These are phyloP conservation scores for Stictonetta naevosa DNA, from an alignment of 2,113 vertebrate genomes.

Conservation along the genomic window DNA sequence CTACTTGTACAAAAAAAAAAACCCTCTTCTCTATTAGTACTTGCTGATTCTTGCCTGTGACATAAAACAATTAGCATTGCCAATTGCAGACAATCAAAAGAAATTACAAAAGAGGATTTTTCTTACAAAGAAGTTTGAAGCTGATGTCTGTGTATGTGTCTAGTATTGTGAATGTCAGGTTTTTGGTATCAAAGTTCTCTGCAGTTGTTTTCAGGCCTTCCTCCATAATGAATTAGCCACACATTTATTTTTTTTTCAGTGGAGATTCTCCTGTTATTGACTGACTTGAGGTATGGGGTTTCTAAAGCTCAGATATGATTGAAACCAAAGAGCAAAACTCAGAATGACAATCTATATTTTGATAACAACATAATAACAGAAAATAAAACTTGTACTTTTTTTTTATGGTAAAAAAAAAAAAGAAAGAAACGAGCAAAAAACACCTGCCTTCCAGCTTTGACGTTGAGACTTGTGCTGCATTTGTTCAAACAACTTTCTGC, in stretches of 20 bases:
- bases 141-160: background rate
- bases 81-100: background rate
- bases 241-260: background rate
- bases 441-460: background rate
- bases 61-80: background rate
- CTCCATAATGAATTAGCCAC: background rate
- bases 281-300: background rate
- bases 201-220: background rate
- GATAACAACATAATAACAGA: background rate
- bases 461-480: background rate
- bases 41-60: background rate
- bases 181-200: background rate
- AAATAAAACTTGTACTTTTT: background rate
- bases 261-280: background rate
- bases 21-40: background rate
- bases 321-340: background rate
- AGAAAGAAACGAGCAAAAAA: background rate
- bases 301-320: background rate
- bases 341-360: background rate
- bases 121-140: background rate
- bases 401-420: background rate
- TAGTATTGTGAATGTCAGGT: background rate
- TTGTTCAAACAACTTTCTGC: background rate
- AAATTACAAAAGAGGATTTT: background rate
- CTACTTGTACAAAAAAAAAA: background rate